Base-by-base conservation (phyloP, 2,797 vertebrate species). In the Oryzias dopingdopingensis region DNA sequence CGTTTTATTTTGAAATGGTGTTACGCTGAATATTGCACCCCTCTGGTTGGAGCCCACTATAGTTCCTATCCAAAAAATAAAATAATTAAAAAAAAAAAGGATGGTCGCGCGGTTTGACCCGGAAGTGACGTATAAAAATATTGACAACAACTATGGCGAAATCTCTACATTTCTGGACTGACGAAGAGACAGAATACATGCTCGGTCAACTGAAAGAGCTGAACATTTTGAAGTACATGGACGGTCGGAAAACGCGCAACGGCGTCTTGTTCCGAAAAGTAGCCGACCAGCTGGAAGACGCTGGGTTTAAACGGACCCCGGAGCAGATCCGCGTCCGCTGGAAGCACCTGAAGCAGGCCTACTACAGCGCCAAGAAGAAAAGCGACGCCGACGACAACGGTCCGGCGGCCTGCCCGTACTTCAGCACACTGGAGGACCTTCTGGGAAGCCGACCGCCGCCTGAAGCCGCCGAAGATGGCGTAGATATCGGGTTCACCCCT, bases 271-370 rank as follows among this genome's bases (percentile, higher is more conserved):
- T 50, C 16, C 29, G 32, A 50, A 32, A 32, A 18, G 49, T 50
- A 16, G 24, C 24, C n/a, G 49, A 50, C 29, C 49, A 50, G n/a
- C 29, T 50, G 49, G 49, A 29, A 10, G 26, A 17, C 2, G 49
- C 49, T 8, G 49, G 49, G 32, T 50, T 29, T 32, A 32, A 50
- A 32, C 26, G 49, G 26, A 32, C 49, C 1, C 7, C 49, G 5
- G 49, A 50, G n/a, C 49, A 50, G 23, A 29, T 50, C 26, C 49
- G 49, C 6, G 26, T 50, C 7, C 49, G 49, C 15, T 50, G 49
- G 49, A 50, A 50, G n/a, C 49, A 50, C n/a, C 49, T 50, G 16
- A 50, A 50, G 13, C 49, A 50, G 10, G 49, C 49, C 15, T 50
- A 50, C 10, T 50, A 50, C 49, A 29, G 23, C 24, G 26, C 49